Evolutionary conservation across 2,888 invertebrate genomes (phyloP).

Genomic region (Chromoteleia sp.): DNA sequence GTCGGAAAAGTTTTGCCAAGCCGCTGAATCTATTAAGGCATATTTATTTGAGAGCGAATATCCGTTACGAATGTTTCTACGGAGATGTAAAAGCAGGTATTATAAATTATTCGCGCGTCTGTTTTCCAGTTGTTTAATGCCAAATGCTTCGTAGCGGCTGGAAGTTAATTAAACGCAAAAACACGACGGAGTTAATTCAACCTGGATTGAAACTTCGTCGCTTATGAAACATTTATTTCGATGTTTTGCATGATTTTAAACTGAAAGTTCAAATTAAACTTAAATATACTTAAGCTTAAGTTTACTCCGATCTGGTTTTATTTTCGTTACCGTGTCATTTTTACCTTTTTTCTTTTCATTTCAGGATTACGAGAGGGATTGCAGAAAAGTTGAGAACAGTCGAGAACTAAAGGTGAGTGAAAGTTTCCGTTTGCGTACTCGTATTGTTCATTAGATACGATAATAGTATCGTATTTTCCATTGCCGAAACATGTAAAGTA

Average conservation of each 20-base stretch:
- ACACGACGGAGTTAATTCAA: slow-evolving; percentile 34
- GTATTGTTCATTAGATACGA: no score
- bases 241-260: slow-evolving; percentile 16
- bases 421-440: no score
- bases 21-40: neutral
- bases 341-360: slow-evolving; percentile 2
- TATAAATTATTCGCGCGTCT: slow-evolving; percentile 26
- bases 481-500: no score
- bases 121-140: slow-evolving; percentile 45
- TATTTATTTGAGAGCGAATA: slow-evolving; percentile 17
- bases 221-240: slow-evolving; percentile 52
- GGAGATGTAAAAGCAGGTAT: slow-evolving; percentile 27
- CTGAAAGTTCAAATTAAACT: slow-evolving; percentile 20
- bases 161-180: slow-evolving; percentile 55
- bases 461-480: no score
- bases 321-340: neutral
- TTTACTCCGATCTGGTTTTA: no score
- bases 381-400: no score
- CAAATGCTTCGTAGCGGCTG: slow-evolving; percentile 2
- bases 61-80: slow-evolving; percentile 21
- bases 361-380: slow-evolving; percentile 26
- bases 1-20: neutral
- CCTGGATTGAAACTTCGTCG: slow-evolving; percentile 42
- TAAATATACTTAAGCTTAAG: neutral
- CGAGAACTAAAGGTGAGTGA: no score